Conservation (phyloP, 2,113 vertebrate species). For the Eubucco bourcierii region DNA sequence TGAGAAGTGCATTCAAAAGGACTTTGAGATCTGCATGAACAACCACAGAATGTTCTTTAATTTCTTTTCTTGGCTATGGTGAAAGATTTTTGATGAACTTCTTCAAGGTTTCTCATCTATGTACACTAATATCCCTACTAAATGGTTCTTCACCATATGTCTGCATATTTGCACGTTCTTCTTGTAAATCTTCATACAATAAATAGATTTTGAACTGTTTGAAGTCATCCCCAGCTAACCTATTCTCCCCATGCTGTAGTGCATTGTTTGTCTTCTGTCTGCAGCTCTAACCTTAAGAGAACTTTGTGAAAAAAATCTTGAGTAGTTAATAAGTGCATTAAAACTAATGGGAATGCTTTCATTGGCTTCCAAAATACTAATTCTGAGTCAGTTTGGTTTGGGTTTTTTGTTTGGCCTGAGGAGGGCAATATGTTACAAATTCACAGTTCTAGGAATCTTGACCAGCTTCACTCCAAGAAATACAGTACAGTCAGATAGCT, state of each 20-base stretch:
- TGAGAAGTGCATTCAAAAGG: neutral
- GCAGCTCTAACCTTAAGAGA: neutral
- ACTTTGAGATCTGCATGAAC: neutral
- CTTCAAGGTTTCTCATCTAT: neutral
- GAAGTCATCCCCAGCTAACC: neutral
- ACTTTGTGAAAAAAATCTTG: neutral
- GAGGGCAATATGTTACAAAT: neutral
- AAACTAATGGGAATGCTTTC: neutral
- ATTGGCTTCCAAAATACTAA: neutral
- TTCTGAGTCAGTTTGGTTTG: neutral
- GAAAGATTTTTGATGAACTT: neutral
- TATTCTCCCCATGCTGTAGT: neutral
- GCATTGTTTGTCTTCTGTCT: neutral
- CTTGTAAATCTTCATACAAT: accelerated
- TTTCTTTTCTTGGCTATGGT: neutral
- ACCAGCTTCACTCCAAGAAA: neutral
- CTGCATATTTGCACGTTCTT: neutral
- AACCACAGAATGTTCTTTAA: neutral
- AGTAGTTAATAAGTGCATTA: neutral
- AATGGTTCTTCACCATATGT: neutral
- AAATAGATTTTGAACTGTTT: neutral
- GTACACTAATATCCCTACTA: neutral
- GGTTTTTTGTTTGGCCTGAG: neutral
- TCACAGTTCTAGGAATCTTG: neutral
- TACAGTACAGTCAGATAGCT: neutral